A percentile compares a stretch with the other conserved stretches of the same genome.
Conservation (phyloP, 2,888 invertebrate species). For the Ormyrus pomaceus region DNA sequence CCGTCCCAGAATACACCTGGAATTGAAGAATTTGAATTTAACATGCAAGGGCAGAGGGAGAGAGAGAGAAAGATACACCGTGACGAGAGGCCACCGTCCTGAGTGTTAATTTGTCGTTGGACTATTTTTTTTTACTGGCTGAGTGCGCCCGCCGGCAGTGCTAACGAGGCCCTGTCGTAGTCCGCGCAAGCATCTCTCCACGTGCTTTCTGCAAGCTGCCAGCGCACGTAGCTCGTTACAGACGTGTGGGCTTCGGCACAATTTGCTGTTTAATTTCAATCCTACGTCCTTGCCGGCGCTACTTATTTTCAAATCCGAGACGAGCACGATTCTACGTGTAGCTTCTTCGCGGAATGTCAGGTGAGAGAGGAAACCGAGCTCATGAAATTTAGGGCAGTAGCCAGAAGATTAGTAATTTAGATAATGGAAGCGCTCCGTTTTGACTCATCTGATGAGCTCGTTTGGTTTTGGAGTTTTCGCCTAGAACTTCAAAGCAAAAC, state of each 20-base stretch:
- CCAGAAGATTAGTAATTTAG: too few relatives aligned
- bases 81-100: neutral
- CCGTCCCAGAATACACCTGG: constrained; percentile 16
- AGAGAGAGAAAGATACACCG: constrained; percentile 9
- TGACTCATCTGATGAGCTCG: too few relatives aligned
- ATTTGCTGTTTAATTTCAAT: constrained; percentile 51
- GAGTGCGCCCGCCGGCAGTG: constrained; percentile 41
- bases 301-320: neutral
- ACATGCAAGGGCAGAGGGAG: constrained; percentile 8
- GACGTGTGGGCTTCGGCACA: constrained; percentile 43
- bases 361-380: too few relatives aligned
- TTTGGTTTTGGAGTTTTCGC: too few relatives aligned
- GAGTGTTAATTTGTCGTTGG: constrained; percentile 51
- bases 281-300: constrained; percentile 7
- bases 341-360: too few relatives aligned
- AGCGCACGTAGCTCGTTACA: constrained; percentile 49
- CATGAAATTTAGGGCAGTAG: too few relatives aligned
- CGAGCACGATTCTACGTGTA: too few relatives aligned
- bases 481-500: too few relatives aligned
- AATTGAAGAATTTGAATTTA: constrained; percentile 22
- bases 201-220: constrained; percentile 20
- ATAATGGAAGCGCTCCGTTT: too few relatives aligned
- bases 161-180: constrained; percentile 50
- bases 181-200: constrained; percentile 36
- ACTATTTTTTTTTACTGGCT: constrained; percentile 25